A percentile compares a stretch with the other conserved stretches of the same genome.
phyloP scores from a whole-genome alignment of 2,113 vertebrate species.

The Rutilus rutilus region DNA sequence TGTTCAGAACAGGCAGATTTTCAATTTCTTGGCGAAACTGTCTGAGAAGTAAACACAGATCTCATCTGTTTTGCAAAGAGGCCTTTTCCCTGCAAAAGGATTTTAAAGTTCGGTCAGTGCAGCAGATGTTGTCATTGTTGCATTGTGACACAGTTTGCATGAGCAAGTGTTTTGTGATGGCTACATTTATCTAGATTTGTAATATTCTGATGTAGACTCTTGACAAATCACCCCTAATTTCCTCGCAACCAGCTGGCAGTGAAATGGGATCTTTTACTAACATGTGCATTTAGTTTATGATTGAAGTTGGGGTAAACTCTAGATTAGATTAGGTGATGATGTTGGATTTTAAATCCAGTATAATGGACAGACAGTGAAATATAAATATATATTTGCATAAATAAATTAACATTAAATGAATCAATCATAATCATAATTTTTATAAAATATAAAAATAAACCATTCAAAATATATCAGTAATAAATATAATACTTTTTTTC shows the following conservation, averaged over 20 bases:
- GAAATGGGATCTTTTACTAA: neutral
- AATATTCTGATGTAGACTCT: constrained; percentile 13
- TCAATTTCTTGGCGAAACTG: neutral
- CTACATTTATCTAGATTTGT: constrained; percentile 22
- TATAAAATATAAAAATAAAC: neutral
- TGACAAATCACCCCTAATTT: constrained; percentile 20
- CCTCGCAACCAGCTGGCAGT: neutral
- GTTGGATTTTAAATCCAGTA: neutral
- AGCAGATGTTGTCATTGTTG: constrained; percentile 30
- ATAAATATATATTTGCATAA: neutral
- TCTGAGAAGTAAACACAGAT: constrained; percentile 33
- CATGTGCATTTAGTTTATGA: constrained; percentile 11
- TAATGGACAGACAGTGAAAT: neutral
- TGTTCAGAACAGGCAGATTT: neutral
- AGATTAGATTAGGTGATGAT: neutral
- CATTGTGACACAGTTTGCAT: constrained; percentile 24
- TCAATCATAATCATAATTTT: neutral
- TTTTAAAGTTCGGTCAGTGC: neutral
- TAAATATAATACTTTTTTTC: neutral
- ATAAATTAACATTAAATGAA: neutral
- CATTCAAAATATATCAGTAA: neutral
- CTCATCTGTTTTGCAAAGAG: constrained; percentile 10
- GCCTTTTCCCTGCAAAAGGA: constrained; percentile 5
- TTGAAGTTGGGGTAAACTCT: neutral
- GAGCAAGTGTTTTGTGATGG: constrained; percentile 8